Base-by-base conservation (phyloP, 2,113 vertebrate species). In the Corapipo altera region DNA sequence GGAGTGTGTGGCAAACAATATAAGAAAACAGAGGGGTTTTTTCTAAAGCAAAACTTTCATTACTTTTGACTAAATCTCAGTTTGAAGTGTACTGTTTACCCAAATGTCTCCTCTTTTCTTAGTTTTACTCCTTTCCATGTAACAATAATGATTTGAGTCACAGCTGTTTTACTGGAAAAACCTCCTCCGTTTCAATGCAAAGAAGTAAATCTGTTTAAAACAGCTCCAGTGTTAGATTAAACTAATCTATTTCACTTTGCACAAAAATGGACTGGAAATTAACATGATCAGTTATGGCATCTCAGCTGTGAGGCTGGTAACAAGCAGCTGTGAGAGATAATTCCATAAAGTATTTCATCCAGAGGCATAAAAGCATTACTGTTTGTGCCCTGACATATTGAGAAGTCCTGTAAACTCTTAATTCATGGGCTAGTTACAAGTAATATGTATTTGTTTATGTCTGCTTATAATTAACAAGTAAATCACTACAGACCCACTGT, bases 191-290 rank as follows among this genome's bases (percentile, higher is more conserved):
- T 94, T 88, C 92, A 83, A 61, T 58, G 28, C 9, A 77, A 92
- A 88, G 55, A 69, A 88, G 26, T 77, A 94, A 94, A 96, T 94
- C 69, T 92, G 30, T 93, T 94, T 93, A 43, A 88, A 88, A 88
- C 39, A 76, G 39, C 43, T 51, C 74, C 79, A 55, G 64, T 66
- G 75, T 72, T 88, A 92, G 88, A 96, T 97, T 93, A 88, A 96
- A 93, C 79, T 39, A 88, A 96, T 97, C 69, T 88, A 59, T 95
- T 96, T 93, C 73, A 88, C 94, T 96, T 95, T 86, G 39, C 43
- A 84, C 76, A 91, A 88, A 94, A 93, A 88, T 33, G 88, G 79
- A 67, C 85, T 88, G 55, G 33, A 95, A 97, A 93, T 95, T 94
- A 94, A 66, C 91, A 74, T 84, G 83, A 96, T 96, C 64, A 28